Evolutionary conservation across 37 sponge, comb jelly and placozoan species (phyloP).

Genomic region (Chondrilla cf. caribensis): DNA sequence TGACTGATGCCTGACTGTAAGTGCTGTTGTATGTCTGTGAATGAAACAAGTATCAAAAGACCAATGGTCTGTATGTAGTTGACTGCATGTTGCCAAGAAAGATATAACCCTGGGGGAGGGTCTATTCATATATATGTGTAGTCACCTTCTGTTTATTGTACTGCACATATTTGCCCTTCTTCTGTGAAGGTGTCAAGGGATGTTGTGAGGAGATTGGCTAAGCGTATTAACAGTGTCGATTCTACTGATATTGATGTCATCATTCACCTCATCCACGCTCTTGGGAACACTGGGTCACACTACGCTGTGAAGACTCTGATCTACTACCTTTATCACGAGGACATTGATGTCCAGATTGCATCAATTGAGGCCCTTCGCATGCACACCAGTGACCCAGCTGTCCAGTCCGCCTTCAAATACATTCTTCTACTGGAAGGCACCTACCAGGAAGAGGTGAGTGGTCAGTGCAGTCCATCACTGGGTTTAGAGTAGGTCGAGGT

Average conservation of each 20-base stretch:
- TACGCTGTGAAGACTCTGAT: slow-evolving; percentile 14
- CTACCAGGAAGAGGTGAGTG: neutral
- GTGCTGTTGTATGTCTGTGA: neutral
- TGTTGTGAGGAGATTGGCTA: slow-evolving; percentile 19
- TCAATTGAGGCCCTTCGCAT: slow-evolving; percentile 27
- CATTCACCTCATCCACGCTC: slow-evolving; percentile 29
- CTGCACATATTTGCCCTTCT: too few species aligned
- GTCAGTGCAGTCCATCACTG: neutral
- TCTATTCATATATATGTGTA: too few species aligned
- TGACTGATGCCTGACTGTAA: too few species aligned
- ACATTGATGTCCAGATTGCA: slow-evolving; percentile 38
- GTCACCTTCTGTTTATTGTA: too few species aligned
- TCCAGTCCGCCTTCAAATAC: slow-evolving; percentile 34
- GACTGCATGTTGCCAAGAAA: too few species aligned
- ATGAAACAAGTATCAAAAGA: neutral
- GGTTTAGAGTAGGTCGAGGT: too few species aligned
- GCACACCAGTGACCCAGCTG: neutral
- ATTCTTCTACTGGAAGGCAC: neutral
- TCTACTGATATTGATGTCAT: neutral
- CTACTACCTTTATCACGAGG: slow-evolving; percentile 24
- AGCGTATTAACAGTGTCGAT: neutral
- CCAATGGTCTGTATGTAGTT: neutral
- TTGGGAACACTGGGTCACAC: slow-evolving; percentile 51
- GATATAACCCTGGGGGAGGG: too few species aligned
- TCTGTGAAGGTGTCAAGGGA: neutral